Base-by-base conservation (phyloP, 2,888 invertebrate genomes). In the Coleophora deauratella region DNA sequence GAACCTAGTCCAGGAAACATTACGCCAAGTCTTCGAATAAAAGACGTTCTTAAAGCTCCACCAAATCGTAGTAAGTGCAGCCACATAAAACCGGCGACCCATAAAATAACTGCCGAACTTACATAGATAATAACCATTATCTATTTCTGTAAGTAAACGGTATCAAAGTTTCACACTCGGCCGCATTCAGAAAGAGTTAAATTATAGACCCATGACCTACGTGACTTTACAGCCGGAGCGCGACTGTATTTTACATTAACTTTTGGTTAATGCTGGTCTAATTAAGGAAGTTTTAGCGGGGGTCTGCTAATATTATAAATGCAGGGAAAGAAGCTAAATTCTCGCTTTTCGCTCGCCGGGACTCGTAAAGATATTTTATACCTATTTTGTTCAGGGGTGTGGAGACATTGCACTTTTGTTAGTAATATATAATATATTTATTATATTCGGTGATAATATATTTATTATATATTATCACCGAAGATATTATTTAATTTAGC, bases 301-400 rank as follows among this genome's bases (percentile, higher is more conserved):
- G 70, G 65, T 72, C 73, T 53, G 65, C 59, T 73, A 67, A 74
- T 74, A 72, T 70, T 74, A 70, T 71, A 69, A 75, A 72, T 72
- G 71, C 60, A 66, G 62, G 69, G 65, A 69, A 74, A 71, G 66
- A 65, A 59, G 61, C 52, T 52, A 62, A 67, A 66, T 70, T 66
- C 54, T 46, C 55, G 54, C 59, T 45, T 12, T 36, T 36, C 27
- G 35, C 37, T 57, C 52, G 51, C 54, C 48, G 53, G 45, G 49
- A 51, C 50, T 53, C 56, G 47, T 64, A 65, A 69, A 62, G 63
- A 59, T 59, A 62, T 69, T 69, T 64, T 57, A 65, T 64, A 57
- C 27, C 11, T 27, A 15, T 13, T 35, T 8, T n/a, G 27, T 27
- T 35, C 8, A 34, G 21, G 34, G 21, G 4, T 34, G 34, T 21